These are phyloP conservation scores for Dynastes maya DNA, from an alignment of 2,888 invertebrate genomes.

Conservation along the genomic window DNA sequence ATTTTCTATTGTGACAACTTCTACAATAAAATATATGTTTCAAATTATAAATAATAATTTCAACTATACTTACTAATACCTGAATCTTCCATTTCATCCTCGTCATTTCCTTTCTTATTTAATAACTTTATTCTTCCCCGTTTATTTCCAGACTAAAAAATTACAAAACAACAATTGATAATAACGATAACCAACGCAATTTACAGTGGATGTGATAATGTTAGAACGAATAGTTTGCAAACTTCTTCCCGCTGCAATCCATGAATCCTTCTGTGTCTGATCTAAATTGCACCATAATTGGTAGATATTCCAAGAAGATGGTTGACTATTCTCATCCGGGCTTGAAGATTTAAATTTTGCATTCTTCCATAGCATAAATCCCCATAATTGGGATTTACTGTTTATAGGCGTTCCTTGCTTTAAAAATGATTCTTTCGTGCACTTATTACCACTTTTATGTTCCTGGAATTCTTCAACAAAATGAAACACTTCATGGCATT, in stretches of 20 bases:
- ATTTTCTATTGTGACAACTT: constrained; percentile 51
- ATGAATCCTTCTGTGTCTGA: constrained; percentile 80
- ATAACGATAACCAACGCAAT: not conserved
- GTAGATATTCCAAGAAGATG: constrained; percentile 83
- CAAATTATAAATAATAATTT: not conserved
- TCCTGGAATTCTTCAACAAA: constrained; percentile 85
- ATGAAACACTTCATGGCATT: constrained; percentile 85
- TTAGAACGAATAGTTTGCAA: constrained; percentile 80
- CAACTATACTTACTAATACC: constrained; percentile 56
- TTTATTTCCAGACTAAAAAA: constrained; percentile 27
- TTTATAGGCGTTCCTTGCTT: constrained; percentile 79
- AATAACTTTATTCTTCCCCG: constrained; percentile 15
- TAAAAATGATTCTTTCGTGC: constrained; percentile 77
- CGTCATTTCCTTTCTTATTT: constrained; percentile 44
- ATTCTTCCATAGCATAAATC: constrained; percentile 86
- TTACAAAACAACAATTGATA: not conserved
- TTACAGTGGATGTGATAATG: constrained; percentile 10
- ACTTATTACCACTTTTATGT: constrained; percentile 78
- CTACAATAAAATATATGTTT: not conserved
- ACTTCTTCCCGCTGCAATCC: constrained; percentile 86
- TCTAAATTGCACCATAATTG: constrained; percentile 89
- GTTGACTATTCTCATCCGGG: constrained; percentile 69
- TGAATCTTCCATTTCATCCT: constrained; percentile 58
- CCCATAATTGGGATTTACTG: constrained; percentile 89
- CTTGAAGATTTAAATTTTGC: constrained; percentile 72